Conservation (phyloP, 2,113 vertebrate species). For the Ceratotherium simum region DNA sequence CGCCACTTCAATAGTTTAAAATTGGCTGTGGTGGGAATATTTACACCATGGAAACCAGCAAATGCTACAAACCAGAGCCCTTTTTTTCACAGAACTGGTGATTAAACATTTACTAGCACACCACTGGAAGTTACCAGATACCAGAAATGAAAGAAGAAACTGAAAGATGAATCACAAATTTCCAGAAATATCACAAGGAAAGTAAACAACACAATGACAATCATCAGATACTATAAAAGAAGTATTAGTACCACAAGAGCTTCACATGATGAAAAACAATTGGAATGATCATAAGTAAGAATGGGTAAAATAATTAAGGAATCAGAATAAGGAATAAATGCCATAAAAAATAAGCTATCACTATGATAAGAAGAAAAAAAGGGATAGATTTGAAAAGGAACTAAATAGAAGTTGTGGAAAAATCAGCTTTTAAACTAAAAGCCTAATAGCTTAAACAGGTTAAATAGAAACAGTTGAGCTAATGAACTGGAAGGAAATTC, state of each 20-base stretch:
- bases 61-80: not conserved
- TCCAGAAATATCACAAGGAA: not conserved
- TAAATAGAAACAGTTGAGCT: not conserved
- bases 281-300: not conserved
- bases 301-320: not conserved
- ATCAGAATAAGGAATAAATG: not conserved
- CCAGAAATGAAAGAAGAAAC: not conserved
- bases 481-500: not conserved
- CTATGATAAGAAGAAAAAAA: not conserved
- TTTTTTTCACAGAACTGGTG: not conserved
- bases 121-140: not conserved
- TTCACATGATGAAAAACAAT: not conserved
- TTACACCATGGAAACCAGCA: not conserved
- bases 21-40: not conserved
- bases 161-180: not conserved
- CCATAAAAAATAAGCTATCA: not conserved
- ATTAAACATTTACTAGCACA: not conserved
- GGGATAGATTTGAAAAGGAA: not conserved
- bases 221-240: not conserved
- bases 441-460: not conserved
- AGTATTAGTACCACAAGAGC: not conserved
- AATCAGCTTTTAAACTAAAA: not conserved
- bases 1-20: not conserved
- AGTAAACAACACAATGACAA: not conserved
- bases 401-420: not conserved